phyloP scores from a whole-genome alignment of 1,140 invertebrate genomes.

The Eupeodes corollae region DNA sequence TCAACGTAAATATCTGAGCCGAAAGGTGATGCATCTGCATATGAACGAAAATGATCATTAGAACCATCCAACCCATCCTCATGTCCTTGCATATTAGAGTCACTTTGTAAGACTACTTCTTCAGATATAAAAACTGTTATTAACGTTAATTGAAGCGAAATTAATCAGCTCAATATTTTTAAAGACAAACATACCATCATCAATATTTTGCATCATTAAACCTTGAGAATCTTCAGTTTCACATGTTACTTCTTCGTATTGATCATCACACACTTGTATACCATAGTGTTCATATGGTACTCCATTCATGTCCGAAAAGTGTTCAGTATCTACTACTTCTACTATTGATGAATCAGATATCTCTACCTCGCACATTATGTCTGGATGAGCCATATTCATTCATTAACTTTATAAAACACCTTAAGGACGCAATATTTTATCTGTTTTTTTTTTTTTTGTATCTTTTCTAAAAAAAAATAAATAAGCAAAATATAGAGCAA shows the following conservation, averaged over 20 bases:
- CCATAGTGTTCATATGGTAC: conserved; percentile 39
- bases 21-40: conserved; percentile 54
- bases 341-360: conserved; percentile 39
- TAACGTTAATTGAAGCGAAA: neutral
- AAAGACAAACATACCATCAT: conserved; percentile 16
- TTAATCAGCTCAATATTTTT: neutral
- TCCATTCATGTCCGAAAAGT: conserved; percentile 10
- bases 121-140: conserved; percentile 6
- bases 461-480: too few species aligned
- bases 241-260: conserved; percentile 15
- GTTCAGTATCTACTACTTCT: conserved; percentile 24
- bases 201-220: conserved; percentile 16
- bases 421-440: too few species aligned
- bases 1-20: conserved; percentile 64
- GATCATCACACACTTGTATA: conserved; percentile 34
- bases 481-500: too few species aligned
- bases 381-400: conserved; percentile 6
- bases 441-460: too few species aligned
- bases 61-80: conserved; percentile 61
- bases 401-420: too few species aligned
- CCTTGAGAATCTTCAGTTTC: conserved; percentile 12
- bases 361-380: conserved; percentile 51
- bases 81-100: conserved; percentile 51
- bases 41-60: conserved; percentile 47
- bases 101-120: conserved; percentile 8